Conservation (phyloP, 2,113 vertebrate species). For the Anolis carolinensis region DNA sequence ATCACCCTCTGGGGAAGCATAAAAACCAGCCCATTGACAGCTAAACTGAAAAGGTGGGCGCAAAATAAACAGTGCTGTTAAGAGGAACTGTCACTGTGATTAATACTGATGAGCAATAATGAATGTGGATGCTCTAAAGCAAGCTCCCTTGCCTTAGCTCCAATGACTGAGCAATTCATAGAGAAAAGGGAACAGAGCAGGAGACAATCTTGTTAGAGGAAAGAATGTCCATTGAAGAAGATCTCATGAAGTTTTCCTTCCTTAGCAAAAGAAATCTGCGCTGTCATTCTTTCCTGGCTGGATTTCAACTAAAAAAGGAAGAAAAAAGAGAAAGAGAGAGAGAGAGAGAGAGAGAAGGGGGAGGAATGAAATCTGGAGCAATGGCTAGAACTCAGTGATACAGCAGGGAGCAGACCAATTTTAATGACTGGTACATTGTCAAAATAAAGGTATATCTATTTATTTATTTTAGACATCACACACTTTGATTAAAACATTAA, state of each 20-base stretch:
- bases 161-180: slow-evolving; percentile 47
- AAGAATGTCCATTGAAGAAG: background rate
- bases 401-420: background rate
- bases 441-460: background rate
- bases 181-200: slow-evolving; percentile 31
- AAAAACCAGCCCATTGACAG: slow-evolving; percentile 61
- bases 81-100: slow-evolving; percentile 70
- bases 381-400: too few species aligned
- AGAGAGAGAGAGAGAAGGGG: too few species aligned
- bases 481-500: background rate
- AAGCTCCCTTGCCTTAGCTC: slow-evolving; percentile 51
- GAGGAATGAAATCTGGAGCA: fast-evolving
- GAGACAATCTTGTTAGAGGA: background rate
- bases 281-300: background rate
- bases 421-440: background rate
- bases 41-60: slow-evolving; percentile 70
- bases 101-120: slow-evolving; percentile 75
- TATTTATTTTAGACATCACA: background rate
- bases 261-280: background rate
- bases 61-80: slow-evolving; percentile 68
- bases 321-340: background rate
- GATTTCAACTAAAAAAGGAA: background rate
- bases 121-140: slow-evolving; percentile 68
- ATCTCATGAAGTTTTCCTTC: background rate
- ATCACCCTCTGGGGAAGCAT: slow-evolving; percentile 59